Evolutionary conservation across 2,113 vertebrate species (phyloP).

Genomic region (Stercorarius parasiticus): DNA sequence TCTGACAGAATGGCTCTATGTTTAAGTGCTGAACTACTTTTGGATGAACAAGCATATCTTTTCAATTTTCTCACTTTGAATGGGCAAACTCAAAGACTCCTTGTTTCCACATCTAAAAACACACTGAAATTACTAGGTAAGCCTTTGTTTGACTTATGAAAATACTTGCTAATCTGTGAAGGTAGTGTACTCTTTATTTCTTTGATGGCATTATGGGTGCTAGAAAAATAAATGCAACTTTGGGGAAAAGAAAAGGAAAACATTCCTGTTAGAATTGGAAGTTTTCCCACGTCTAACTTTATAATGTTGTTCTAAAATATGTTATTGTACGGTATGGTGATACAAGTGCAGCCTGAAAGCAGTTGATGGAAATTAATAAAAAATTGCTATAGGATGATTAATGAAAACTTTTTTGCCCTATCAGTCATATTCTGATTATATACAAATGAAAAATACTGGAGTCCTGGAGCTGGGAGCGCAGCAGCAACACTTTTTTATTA

Average conservation of each 20-base stretch:
- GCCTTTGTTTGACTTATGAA: neutral
- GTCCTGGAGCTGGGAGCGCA: neutral
- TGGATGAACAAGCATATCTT: neutral
- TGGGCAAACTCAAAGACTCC: neutral
- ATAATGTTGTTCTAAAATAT: neutral
- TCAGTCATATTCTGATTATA: neutral
- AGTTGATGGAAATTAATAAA: neutral
- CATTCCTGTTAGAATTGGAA: neutral
- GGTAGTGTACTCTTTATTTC: neutral
- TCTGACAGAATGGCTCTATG: neutral
- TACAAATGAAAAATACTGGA: slow-evolving; percentile 8
- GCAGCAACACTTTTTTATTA: neutral
- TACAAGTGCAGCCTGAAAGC: neutral
- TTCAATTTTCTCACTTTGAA: neutral
- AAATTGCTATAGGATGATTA: neutral
- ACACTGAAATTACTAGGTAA: neutral
- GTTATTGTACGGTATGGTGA: neutral
- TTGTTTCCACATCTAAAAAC: neutral
- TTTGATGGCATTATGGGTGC: neutral
- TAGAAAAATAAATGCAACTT: neutral
- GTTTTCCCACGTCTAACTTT: neutral
- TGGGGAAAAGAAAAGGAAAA: neutral
- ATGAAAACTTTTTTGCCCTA: neutral
- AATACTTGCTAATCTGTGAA: neutral
- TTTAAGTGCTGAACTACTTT: neutral